phyloP scores from a whole-genome alignment of 2,113 vertebrate species.

The Ceuthmochares aereus region DNA sequence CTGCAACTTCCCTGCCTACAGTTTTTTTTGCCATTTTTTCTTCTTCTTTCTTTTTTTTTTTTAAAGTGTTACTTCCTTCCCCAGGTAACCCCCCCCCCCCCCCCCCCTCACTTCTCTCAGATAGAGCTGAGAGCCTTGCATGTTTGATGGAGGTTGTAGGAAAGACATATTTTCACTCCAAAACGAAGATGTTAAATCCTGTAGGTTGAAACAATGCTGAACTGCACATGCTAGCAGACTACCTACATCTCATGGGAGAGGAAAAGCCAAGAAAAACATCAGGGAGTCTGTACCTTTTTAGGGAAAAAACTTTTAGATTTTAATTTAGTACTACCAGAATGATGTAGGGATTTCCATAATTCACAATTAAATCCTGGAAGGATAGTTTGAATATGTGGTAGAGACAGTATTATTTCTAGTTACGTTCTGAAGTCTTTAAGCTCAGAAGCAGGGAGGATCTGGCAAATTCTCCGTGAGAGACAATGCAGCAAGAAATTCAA shows the following conservation, averaged over 20 bases:
- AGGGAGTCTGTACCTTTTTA: neutral
- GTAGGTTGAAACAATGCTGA: neutral
- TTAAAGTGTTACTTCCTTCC: neutral
- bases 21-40: accelerated
- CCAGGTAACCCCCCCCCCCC: no score
- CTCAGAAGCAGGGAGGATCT: neutral
- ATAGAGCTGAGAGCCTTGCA: neutral
- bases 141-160: neutral
- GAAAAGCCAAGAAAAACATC: conserved; percentile 19
- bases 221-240: neutral
- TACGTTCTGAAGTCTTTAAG: neutral
- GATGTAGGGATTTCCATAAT: neutral
- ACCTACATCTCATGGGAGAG: neutral
- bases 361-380: neutral
- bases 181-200: neutral
- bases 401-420: neutral
- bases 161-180: neutral
- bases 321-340: neutral
- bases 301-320: neutral
- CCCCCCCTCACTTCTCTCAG: no score
- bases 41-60: neutral
- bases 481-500: neutral
- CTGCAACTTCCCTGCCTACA: neutral
- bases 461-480: neutral
- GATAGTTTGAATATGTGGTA: neutral